Evolutionary conservation across 2,797 vertebrate species (phyloP), one percentile per base, ranked within the genome.

Genomic region (Tangara arthus): DNA sequence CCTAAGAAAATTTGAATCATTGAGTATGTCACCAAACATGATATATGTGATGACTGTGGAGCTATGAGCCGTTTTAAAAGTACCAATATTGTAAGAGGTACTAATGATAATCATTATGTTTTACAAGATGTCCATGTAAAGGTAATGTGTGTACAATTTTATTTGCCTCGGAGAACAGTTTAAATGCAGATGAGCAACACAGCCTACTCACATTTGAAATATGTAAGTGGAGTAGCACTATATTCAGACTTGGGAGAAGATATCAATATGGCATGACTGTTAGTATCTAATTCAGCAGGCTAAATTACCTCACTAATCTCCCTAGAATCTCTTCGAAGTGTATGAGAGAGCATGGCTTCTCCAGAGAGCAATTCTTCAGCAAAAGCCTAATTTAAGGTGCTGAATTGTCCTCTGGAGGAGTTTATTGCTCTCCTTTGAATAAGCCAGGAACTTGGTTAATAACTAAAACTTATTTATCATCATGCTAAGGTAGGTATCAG

Each of bases 271-370:
- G 35, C 22, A 28, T 64, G 72, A 57, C 47, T 89, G 65, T 92
- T 89, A 71, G 46, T 75, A 65, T 91, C 79, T 89, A 89, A 94
- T 89, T 95, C 77, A 94, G 60, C 82, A 71, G 82, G 57, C 79
- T 87, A 89, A 94, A 94, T 94, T 94, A 81, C 69, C 72, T 87
- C 64, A 91, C 72, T 92, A 71, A 82, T 91, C 91, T 96, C 79
- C 57, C 37, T 82, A 81, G 84, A 52, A 95, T 87, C 69, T 93
- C 64, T 60, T 95, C 50, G 75, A 89, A 91, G 46, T 71, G 5
- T 86, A 23, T 57, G 69, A 82, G 79, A 86, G 87, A 94, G 64
- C 27, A n/a, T 44, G 20, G 32, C 60, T 93, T 92, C 93, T 94
- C 81, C 30, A 82, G 96, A 80, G 94, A 91, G 57, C 35, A 71